A percentile compares a stretch with the other conserved stretches of the same genome.
phyloP scores from a whole-genome alignment of 2,113 vertebrate species.

The Nothobranchius furzeri region DNA sequence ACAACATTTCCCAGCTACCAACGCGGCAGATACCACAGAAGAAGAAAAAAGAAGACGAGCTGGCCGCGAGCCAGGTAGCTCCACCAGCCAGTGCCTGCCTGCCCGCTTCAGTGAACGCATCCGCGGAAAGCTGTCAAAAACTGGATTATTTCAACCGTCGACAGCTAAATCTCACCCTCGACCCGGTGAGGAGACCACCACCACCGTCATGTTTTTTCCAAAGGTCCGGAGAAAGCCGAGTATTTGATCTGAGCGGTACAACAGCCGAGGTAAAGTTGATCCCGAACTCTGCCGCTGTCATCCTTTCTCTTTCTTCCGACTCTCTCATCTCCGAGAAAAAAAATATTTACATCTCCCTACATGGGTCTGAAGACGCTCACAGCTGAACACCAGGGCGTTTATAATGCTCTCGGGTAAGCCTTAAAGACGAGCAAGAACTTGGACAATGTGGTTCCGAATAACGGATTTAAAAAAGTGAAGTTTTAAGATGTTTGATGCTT shows the following conservation, averaged over 20 bases:
- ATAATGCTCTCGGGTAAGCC: neutral
- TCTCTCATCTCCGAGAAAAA: neutral
- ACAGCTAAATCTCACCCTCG: conserved; percentile 32
- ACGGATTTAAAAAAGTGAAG: too few relatives aligned
- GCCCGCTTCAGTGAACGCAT: conserved; percentile 30
- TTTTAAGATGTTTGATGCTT: too few relatives aligned
- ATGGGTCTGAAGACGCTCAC: conserved; percentile 29
- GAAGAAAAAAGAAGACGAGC: conserved; percentile 40
- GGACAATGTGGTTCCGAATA: too few relatives aligned
- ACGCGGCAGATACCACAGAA: conserved; percentile 36
- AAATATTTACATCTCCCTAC: conserved; percentile 36
- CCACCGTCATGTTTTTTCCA: conserved; percentile 48
- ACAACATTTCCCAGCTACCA: conserved; percentile 75
- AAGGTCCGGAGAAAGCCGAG: conserved; percentile 30
- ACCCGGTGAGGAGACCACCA: conserved; percentile 26
- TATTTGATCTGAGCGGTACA: conserved; percentile 45
- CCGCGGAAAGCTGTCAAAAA: conserved; percentile 29
- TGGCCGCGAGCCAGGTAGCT: conserved; percentile 51
- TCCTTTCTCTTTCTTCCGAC: conserved; percentile 16
- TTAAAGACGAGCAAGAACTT: neutral
- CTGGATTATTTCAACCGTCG: conserved; percentile 26
- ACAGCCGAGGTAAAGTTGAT: conserved; percentile 72
- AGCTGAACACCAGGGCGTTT: neutral
- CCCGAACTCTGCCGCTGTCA: conserved; percentile 50
- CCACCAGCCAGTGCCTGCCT: conserved; percentile 29